Percentiles rank a stretch among this genome's conserved stretches.
Evolutionary conservation across 2,797 vertebrate species (phyloP).

Genomic region (Ispidina lecontei): DNA sequence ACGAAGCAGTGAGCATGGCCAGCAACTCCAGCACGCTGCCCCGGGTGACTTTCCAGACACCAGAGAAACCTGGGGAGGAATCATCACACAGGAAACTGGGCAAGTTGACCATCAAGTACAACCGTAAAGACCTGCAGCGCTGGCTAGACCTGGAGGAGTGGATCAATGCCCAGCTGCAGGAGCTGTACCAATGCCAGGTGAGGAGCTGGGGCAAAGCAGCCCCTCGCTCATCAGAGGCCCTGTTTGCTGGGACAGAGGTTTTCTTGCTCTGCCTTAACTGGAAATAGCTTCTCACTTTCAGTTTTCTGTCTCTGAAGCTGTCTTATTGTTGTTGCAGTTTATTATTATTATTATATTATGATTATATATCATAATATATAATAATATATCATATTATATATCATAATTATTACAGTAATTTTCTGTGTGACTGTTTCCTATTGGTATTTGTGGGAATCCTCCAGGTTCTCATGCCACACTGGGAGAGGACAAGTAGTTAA

Average conservation of each 20-base stretch:
- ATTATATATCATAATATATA: no score
- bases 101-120: slow-evolving; percentile 95
- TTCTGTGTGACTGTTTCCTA: background rate
- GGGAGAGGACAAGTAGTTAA: background rate
- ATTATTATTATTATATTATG: background rate
- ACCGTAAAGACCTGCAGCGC: slow-evolving; percentile 93
- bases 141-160: slow-evolving; percentile 95
- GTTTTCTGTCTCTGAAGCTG: background rate
- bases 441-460: background rate
- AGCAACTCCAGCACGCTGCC: slow-evolving; percentile 85
- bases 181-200: slow-evolving; percentile 93
- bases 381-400: no score
- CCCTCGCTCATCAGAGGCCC: background rate
- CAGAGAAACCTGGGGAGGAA: slow-evolving; percentile 82
- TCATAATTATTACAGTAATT: background rate
- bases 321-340: background rate
- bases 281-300: background rate
- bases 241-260: background rate
- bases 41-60: slow-evolving; percentile 88
- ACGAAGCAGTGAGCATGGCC: slow-evolving; percentile 78
- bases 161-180: slow-evolving; percentile 91
- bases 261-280: background rate
- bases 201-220: slow-evolving; percentile 32
- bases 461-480: background rate
- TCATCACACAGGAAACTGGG: slow-evolving; percentile 87